Conservation (phyloP, 2,113 vertebrate genomes). For the Neotoma lepida region DNA sequence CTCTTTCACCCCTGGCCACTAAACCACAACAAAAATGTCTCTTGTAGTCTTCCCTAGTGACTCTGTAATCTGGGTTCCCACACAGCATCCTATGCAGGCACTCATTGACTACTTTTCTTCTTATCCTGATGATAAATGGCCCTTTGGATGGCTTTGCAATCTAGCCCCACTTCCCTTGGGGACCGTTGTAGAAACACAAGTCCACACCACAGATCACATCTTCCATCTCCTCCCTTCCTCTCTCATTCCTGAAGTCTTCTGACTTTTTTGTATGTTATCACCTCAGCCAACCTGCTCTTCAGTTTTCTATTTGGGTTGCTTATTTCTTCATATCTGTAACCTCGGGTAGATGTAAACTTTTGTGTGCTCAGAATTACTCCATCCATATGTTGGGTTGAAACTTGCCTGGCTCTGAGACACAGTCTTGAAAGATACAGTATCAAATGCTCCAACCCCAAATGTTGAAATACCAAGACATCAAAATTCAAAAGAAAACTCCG, state of each 20-base stretch:
- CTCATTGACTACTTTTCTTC: conserved; percentile 56
- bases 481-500: neutral
- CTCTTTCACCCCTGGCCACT: conserved; percentile 72
- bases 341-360: neutral
- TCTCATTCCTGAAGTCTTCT: neutral
- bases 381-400: neutral
- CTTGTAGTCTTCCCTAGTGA: conserved; percentile 64
- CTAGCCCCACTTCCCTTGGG: neutral
- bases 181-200: neutral
- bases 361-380: neutral
- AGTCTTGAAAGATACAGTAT: neutral
- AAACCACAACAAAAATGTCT: conserved; percentile 63
- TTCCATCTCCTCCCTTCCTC: neutral
- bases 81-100: conserved; percentile 40
- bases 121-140: conserved; percentile 46
- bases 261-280: neutral
- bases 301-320: neutral
- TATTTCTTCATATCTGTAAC: neutral
- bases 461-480: neutral
- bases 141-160: neutral
- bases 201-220: neutral
- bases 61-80: conserved; percentile 75
- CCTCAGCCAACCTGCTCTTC: neutral
- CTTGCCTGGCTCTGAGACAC: neutral
- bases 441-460: neutral